These are phyloP conservation scores for Drosophila neocordata DNA, from an alignment of 1,140 invertebrate species.

Conservation along the genomic window DNA sequence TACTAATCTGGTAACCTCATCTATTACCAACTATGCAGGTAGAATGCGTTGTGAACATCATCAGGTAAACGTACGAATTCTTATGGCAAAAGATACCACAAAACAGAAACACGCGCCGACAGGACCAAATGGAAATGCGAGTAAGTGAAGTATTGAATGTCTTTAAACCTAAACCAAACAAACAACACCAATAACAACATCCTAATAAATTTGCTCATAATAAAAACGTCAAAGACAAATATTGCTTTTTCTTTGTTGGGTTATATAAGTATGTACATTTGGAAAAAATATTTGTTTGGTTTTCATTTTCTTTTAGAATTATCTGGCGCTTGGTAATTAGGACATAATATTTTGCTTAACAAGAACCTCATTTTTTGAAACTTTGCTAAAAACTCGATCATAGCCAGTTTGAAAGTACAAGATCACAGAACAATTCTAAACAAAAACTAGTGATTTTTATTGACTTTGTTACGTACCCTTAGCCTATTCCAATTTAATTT, in stretches of 20 bases:
- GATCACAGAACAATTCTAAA: too few species aligned
- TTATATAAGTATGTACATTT: constrained; percentile 60
- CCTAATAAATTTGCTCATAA: constrained; percentile 56
- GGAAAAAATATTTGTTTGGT: constrained; percentile 23
- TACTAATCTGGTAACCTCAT: constrained; percentile 49
- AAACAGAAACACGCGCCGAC: constrained; percentile 76
- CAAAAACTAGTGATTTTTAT: too few species aligned
- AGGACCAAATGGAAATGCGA: constrained; percentile 63
- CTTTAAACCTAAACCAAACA: constrained; percentile 49
- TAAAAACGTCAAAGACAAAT: constrained; percentile 50
- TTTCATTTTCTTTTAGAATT: constrained; percentile 7
- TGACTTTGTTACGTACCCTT: too few species aligned
- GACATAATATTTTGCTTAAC: constrained; percentile 13
- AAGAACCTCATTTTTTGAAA: constrained; percentile 15
- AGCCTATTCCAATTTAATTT: too few species aligned
- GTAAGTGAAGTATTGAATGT: constrained; percentile 16
- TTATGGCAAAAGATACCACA: constrained; percentile 43
- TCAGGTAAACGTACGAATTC: constrained; percentile 52
- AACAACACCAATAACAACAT: constrained; percentile 64
- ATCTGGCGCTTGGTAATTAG: constrained; percentile 72
- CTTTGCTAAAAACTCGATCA: too few species aligned
- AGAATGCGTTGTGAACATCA: constrained; percentile 13
- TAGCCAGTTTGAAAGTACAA: too few species aligned
- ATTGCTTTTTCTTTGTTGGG: constrained; percentile 46
- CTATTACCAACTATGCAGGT: constrained; percentile 48